A percentile compares a stretch with the other conserved stretches of the same genome.
Evolutionary conservation across 2,888 invertebrate species (phyloP).

Genomic region (Ochropacha duplaris): DNA sequence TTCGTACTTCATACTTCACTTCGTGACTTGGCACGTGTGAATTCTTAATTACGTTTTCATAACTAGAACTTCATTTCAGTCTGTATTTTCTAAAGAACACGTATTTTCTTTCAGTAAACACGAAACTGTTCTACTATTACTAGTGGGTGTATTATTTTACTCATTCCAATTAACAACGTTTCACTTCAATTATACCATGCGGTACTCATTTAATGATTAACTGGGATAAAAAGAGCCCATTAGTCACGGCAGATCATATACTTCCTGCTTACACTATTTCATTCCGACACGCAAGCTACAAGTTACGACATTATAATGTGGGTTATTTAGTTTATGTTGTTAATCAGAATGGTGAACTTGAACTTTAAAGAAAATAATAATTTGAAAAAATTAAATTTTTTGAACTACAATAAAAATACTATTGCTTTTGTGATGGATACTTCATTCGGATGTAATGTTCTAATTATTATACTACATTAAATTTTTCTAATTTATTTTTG

Average conservation of each 20-base stretch:
- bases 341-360: not conserved
- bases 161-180: not conserved
- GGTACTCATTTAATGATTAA: not conserved
- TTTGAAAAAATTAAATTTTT: not conserved
- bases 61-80: not conserved
- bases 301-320: not conserved
- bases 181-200: not conserved
- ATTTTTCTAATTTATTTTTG: not conserved
- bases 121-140: not conserved
- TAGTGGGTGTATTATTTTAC: not conserved
- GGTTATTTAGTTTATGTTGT: not conserved
- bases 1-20: slow-evolving; percentile 3
- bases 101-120: not conserved
- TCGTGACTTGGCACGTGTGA: slow-evolving; percentile 3
- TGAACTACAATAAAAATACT: not conserved
- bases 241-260: not conserved
- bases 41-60: not conserved
- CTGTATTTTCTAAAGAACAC: not conserved
- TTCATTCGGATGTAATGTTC: not conserved
- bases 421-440: not conserved
- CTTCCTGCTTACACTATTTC: not conserved
- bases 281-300: slow-evolving; percentile 1
- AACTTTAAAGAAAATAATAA: not conserved
- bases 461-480: not conserved
- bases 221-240: not conserved